A percentile compares a stretch with the other conserved stretches of the same genome.
Conservation (phyloP, 2,113 vertebrate genomes). For the Chaetura pelagica region DNA sequence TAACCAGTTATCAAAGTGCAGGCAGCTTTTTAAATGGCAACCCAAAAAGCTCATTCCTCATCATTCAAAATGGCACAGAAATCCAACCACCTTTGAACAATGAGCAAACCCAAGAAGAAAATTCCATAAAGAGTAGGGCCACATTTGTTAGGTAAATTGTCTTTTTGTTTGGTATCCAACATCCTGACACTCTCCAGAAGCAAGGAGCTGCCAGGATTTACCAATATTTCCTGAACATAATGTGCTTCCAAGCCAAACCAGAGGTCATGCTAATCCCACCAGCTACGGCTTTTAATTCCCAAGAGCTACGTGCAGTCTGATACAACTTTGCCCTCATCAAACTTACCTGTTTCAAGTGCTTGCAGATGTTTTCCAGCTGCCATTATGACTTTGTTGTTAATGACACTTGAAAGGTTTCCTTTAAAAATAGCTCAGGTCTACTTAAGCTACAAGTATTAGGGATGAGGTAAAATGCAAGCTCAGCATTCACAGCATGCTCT, state of each 20-base stretch:
- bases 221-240: conserved; percentile 16
- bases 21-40: neutral
- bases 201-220: neutral
- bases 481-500: neutral
- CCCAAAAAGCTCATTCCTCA: neutral
- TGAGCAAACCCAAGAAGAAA: neutral
- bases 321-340: conserved; percentile 37
- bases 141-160: neutral
- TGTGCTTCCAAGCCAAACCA: conserved; percentile 3
- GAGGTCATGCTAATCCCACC: neutral
- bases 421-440: conserved; percentile 5
- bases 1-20: neutral
- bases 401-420: conserved; percentile 16
- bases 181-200: neutral
- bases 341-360: conserved; percentile 52
- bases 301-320: neutral
- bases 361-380: conserved; percentile 58
- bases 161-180: neutral
- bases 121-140: neutral
- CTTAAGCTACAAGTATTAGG: neutral
- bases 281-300: conserved; percentile 7
- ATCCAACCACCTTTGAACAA: neutral
- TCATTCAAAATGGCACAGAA: neutral
- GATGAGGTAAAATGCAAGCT: neutral
- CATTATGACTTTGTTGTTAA: conserved; percentile 31